Evolutionary conservation across 2,888 invertebrate genomes (phyloP).

Genomic region (Dilophus febrilis): DNA sequence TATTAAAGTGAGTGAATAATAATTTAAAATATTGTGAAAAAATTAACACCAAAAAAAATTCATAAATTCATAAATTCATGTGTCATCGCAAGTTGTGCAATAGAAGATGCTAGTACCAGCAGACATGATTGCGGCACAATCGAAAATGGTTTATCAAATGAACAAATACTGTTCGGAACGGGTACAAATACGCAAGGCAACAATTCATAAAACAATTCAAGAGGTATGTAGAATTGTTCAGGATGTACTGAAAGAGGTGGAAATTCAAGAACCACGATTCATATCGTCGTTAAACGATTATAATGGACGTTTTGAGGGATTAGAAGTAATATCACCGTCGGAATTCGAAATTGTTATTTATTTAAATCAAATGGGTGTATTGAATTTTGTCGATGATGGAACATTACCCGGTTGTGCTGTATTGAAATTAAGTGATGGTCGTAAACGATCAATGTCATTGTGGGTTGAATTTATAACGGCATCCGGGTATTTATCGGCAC

Average conservation of each 20-base stretch:
- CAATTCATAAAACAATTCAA: slow-evolving; percentile 75
- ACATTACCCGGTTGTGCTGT: slow-evolving; percentile 86
- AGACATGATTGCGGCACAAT: slow-evolving; percentile 89
- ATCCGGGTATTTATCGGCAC: slow-evolving; percentile 85
- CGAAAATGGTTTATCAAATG: slow-evolving; percentile 89
- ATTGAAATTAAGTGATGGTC: slow-evolving; percentile 83
- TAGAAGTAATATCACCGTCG: slow-evolving; percentile 81
- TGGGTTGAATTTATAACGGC: slow-evolving; percentile 98
- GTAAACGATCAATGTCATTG: slow-evolving; percentile 91
- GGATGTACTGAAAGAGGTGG: slow-evolving; percentile 89
- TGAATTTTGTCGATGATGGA: slow-evolving; percentile 94
- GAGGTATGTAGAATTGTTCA: slow-evolving; percentile 87
- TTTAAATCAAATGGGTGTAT: slow-evolving; percentile 96
- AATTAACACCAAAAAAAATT: too few relatives aligned
- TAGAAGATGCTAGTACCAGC: slow-evolving; percentile 73
- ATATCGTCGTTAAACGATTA: slow-evolving; percentile 81
- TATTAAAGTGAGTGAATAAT: too few relatives aligned
- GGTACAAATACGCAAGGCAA: slow-evolving; percentile 71
- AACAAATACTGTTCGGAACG: slow-evolving; percentile 88
- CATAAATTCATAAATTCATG: too few relatives aligned
- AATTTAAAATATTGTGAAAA: too few relatives aligned
- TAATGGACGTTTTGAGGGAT: slow-evolving; percentile 79
- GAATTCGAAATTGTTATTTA: slow-evolving; percentile 93
- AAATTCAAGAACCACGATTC: slow-evolving; percentile 87
- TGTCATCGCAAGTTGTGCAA: too few relatives aligned